Evolutionary conservation across 2,797 vertebrate genomes (phyloP).

Genomic region (Karalla daura): DNA sequence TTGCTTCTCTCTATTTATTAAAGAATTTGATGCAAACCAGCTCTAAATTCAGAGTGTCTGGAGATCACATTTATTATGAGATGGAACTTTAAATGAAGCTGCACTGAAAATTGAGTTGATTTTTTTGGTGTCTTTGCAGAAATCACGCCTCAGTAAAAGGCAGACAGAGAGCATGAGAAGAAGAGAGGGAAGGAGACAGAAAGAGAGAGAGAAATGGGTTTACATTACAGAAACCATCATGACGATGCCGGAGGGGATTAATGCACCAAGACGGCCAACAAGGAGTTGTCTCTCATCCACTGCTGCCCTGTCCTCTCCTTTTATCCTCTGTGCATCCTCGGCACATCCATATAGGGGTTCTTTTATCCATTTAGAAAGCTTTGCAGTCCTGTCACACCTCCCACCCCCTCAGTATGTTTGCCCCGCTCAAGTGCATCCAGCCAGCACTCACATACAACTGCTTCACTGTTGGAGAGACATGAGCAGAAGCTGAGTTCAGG

Average conservation of each 20-base stretch:
- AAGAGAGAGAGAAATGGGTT: slow-evolving; percentile 12
- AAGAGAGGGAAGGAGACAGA: background rate
- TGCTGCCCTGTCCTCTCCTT: slow-evolving; percentile 38
- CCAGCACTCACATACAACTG: slow-evolving; percentile 28
- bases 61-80: too few relatives aligned
- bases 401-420: slow-evolving; percentile 61
- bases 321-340: slow-evolving; percentile 61
- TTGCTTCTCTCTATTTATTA: too few relatives aligned
- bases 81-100: too few relatives aligned
- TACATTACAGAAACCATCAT: slow-evolving; percentile 31
- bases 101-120: too few relatives aligned
- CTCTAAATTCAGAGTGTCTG: too few relatives aligned
- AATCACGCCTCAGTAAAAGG: slow-evolving; percentile 23
- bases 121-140: slow-evolving; percentile 38
- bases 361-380: slow-evolving; percentile 74
- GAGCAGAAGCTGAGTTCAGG: background rate
- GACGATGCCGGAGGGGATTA: slow-evolving; percentile 42
- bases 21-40: too few relatives aligned
- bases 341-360: slow-evolving; percentile 58
- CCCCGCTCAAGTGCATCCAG: slow-evolving; percentile 48
- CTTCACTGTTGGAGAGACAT: slow-evolving; percentile 26
- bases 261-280: slow-evolving; percentile 39
- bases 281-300: slow-evolving; percentile 51
- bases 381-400: slow-evolving; percentile 75
- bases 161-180: background rate